Evolutionary conservation across 2,888 invertebrate genomes (phyloP).

Genomic region (Epinotia bilunana): DNA sequence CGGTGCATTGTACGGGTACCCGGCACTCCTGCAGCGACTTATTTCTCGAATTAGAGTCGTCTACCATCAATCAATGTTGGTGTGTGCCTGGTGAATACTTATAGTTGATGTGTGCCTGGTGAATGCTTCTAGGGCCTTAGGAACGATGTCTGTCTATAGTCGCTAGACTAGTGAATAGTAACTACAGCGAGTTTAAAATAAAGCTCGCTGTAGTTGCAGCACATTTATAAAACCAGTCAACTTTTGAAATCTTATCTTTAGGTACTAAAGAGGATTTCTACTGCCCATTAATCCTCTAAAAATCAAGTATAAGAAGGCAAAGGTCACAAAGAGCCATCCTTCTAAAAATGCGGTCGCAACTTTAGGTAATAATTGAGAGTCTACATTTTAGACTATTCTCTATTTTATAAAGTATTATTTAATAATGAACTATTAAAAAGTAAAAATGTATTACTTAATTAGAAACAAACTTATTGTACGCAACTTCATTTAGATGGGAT

Average conservation of each 20-base stretch:
- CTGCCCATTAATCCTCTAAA: background rate
- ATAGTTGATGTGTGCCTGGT: constrained; percentile 6
- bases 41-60: constrained; percentile 39
- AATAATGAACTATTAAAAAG: no score
- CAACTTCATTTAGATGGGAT: background rate
- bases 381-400: no score
- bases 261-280: background rate
- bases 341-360: background rate
- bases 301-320: background rate
- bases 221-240: background rate
- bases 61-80: constrained; percentile 39
- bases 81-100: constrained; percentile 14
- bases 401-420: no score
- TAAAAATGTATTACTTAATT: background rate
- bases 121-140: constrained; percentile 9
- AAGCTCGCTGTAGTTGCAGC: background rate
- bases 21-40: constrained; percentile 41
- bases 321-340: background rate
- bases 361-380: no score
- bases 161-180: background rate
- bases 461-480: background rate
- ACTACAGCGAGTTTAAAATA: constrained; percentile 3
- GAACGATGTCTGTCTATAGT: background rate
- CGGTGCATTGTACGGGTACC: constrained; percentile 42
- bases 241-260: background rate